A percentile compares a stretch with the other conserved stretches of the same genome.
phyloP scores from a whole-genome alignment of 2,113 vertebrate genomes.

The Bos indicus region DNA sequence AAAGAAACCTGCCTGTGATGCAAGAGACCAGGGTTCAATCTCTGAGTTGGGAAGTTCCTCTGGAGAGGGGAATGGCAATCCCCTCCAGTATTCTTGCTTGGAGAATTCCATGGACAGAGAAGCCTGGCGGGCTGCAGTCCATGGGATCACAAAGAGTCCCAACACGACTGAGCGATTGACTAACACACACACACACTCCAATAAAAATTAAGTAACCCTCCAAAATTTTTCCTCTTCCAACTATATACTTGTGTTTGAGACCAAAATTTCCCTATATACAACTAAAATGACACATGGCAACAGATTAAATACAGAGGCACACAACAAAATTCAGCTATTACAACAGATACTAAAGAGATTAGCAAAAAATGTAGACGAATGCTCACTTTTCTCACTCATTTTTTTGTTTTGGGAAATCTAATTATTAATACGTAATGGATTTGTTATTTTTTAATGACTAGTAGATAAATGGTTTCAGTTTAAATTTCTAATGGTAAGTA shows the following conservation, averaged over 20 bases:
- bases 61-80: not conserved
- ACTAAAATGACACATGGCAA: not conserved
- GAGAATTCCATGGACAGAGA: not conserved
- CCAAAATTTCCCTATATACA: not conserved
- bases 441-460: not conserved
- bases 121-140: not conserved
- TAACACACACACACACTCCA: not conserved
- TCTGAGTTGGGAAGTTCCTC: not conserved
- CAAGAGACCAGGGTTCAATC: not conserved
- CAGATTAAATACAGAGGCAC: not conserved
- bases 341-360: not conserved
- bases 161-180: not conserved
- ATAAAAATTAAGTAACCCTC: not conserved
- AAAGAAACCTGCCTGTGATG: not conserved
- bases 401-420: not conserved
- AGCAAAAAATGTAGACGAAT: not conserved
- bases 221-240: not conserved
- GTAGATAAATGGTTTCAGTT: not conserved
- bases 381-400: not conserved
- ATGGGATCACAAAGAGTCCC: not conserved
- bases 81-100: not conserved
- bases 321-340: not conserved
- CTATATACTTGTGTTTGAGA: not conserved
- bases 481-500: not conserved
- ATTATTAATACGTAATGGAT: not conserved